Percentiles rank a stretch among this genome's conserved stretches.
Evolutionary conservation across 2,888 invertebrate genomes (phyloP).

Genomic region (Athalia circularis): DNA sequence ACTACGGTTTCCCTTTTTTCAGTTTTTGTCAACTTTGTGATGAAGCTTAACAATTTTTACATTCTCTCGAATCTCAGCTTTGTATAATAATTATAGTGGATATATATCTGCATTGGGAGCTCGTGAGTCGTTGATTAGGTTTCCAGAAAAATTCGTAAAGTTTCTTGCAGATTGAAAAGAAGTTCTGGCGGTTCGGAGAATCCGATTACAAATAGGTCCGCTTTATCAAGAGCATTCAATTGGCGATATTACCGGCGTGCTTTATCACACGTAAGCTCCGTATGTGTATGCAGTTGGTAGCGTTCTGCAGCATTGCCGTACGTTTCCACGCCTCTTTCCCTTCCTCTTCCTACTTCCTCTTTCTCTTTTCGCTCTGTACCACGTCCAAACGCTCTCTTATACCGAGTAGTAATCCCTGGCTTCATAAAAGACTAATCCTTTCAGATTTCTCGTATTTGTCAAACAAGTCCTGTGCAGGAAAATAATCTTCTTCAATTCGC

Average conservation of each 20-base stretch:
- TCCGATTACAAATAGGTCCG: constrained; percentile 58
- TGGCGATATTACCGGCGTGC: constrained; percentile 56
- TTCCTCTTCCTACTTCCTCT: neutral
- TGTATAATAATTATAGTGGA: too few relatives aligned
- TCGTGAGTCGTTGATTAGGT: too few relatives aligned
- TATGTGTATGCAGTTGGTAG: neutral
- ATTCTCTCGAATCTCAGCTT: too few relatives aligned
- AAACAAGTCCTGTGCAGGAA: constrained; percentile 11
- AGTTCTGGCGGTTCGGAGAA: constrained; percentile 49
- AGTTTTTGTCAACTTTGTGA: too few relatives aligned
- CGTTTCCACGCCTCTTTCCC: neutral
- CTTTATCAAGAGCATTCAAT: constrained; percentile 58
- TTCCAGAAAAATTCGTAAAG: too few relatives aligned
- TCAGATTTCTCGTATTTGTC: constrained; percentile 46
- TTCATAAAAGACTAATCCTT: constrained; percentile 47
- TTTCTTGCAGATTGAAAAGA: constrained; percentile 8
- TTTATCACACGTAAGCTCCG: constrained; percentile 52
- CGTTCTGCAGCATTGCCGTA: constrained; percentile 7
- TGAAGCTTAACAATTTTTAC: too few relatives aligned
- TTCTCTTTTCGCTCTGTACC: neutral
- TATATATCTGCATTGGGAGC: too few relatives aligned
- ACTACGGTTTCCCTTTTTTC: too few relatives aligned
- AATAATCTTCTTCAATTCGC: constrained; percentile 39
- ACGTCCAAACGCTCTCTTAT: too few relatives aligned
- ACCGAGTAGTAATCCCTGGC: constrained; percentile 11